Conservation (phyloP, 2,113 vertebrate genomes). For the Ctenodactylus gundi region DNA sequence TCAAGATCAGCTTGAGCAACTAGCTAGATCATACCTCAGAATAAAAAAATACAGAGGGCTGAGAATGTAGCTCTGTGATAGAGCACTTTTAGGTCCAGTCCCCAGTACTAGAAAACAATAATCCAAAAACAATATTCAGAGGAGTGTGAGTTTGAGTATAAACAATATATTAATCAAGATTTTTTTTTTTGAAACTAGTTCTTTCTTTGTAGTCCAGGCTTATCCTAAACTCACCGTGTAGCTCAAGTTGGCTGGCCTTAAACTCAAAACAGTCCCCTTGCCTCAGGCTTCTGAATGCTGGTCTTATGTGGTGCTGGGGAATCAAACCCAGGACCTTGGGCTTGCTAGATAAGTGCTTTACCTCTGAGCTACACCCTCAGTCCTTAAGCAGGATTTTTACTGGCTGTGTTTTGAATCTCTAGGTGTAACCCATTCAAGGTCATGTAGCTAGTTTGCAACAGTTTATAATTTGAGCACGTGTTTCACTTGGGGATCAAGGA, state of each 20-base stretch:
- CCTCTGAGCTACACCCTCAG: too few relatives aligned
- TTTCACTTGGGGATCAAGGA: background rate
- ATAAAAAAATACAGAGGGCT: background rate
- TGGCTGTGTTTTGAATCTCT: background rate
- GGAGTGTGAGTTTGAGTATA: background rate
- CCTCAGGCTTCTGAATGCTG: too few relatives aligned
- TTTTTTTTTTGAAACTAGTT: too few relatives aligned
- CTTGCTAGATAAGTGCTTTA: too few relatives aligned
- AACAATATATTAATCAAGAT: too few relatives aligned
- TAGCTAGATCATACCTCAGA: background rate
- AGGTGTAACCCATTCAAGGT: background rate
- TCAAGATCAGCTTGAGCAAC: background rate
- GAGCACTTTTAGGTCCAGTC: background rate
- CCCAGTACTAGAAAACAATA: background rate
- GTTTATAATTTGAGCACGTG: background rate
- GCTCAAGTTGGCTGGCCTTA: too few relatives aligned
- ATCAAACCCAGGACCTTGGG: too few relatives aligned
- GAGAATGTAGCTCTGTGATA: background rate
- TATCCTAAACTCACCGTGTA: too few relatives aligned
- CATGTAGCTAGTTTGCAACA: background rate
- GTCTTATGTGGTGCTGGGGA: too few relatives aligned
- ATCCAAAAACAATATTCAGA: background rate
- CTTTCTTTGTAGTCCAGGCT: too few relatives aligned
- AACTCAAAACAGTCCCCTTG: too few relatives aligned
- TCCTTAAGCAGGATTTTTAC: background rate